These are phyloP conservation scores for Ciconia boyciana DNA, from an alignment of 2,113 vertebrate species.

Conservation along the genomic window DNA sequence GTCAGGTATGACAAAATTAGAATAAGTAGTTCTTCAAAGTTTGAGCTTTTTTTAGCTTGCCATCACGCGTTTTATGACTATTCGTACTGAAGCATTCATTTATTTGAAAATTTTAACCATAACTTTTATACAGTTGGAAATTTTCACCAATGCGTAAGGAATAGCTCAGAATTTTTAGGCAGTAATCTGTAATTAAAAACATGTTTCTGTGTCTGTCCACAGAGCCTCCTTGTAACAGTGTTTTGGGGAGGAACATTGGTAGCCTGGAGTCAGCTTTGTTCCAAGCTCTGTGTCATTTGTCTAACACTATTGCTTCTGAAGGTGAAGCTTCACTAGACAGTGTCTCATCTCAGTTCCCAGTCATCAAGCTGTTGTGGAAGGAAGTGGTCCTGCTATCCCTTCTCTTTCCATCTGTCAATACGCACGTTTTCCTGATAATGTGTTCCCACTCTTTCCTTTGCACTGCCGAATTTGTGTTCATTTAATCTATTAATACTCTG, in stretches of 20 bases:
- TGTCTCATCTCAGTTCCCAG: neutral
- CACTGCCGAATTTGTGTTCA: neutral
- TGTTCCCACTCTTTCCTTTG: neutral
- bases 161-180: neutral
- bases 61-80: neutral
- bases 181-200: neutral
- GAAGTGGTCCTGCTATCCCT: neutral
- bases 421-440: fast-evolving
- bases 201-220: neutral
- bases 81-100: neutral
- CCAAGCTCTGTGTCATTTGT: neutral
- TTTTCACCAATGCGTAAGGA: neutral
- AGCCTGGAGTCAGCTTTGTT: neutral
- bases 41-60: neutral
- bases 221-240: neutral
- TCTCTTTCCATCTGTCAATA: neutral
- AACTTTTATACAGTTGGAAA: neutral
- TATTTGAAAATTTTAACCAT: neutral
- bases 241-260: neutral
- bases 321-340: neutral
- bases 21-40: neutral
- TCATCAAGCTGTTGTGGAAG: neutral
- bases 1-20: neutral
- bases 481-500: neutral
- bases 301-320: neutral